Percentiles rank a stretch among this genome's conserved stretches.
phyloP scores from a whole-genome alignment of 2,888 invertebrate genomes.

The Junonia oenone region DNA sequence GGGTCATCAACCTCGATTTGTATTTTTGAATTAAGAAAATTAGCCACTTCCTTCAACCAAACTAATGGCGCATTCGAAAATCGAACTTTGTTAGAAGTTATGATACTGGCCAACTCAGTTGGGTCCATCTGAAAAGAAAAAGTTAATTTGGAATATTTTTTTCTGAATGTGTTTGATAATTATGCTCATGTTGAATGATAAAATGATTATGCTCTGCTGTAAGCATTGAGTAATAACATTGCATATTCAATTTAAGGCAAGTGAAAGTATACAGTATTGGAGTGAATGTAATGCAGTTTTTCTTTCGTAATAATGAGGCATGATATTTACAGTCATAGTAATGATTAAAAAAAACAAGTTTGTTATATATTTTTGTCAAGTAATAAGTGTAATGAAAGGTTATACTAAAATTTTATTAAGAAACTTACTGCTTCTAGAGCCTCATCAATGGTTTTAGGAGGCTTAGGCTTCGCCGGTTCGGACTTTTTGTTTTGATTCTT shows the following conservation, averaged over 20 bases:
- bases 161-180: neutral
- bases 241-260: neutral
- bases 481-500: slow-evolving; percentile 71
- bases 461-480: slow-evolving; percentile 80
- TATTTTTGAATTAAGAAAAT: slow-evolving; percentile 81
- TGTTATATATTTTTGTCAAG: neutral
- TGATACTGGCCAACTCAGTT: slow-evolving; percentile 72
- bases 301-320: neutral
- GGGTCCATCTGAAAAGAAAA: slow-evolving; percentile 78
- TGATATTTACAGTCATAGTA: neutral
- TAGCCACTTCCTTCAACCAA: slow-evolving; percentile 85
- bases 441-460: slow-evolving; percentile 82
- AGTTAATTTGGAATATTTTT: neutral
- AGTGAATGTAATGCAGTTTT: neutral
- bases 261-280: neutral
- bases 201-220: neutral
- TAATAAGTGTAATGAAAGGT: neutral
- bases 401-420: neutral
- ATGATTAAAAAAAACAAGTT: neutral
- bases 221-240: neutral
- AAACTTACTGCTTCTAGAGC: slow-evolving; percentile 79
- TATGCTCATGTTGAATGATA: neutral
- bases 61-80: slow-evolving; percentile 85
- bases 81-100: slow-evolving; percentile 79
- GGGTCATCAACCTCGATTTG: slow-evolving; percentile 82